These are phyloP conservation scores for Crambe crambe DNA, from an alignment of 37 sponge, comb jelly and placozoan genomes.

Conservation along the genomic window DNA sequence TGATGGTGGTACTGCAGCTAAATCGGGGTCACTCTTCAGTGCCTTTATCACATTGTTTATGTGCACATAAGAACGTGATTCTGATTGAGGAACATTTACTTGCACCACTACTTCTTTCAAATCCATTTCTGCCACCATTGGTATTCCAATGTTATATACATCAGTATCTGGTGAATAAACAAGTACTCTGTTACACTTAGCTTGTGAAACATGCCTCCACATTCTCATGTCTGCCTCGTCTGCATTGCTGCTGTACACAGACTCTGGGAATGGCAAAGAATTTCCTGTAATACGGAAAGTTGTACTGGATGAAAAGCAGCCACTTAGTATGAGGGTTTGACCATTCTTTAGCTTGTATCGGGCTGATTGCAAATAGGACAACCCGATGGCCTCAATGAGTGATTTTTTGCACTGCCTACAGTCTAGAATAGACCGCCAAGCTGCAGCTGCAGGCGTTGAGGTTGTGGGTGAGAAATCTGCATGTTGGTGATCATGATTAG, in stretches of 20 bases:
- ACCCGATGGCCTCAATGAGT: too few relatives aligned
- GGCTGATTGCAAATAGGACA: too few relatives aligned
- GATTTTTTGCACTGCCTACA: too few relatives aligned
- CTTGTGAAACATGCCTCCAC: not conserved
- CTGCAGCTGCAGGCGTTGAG: too few relatives aligned
- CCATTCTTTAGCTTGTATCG: too few relatives aligned
- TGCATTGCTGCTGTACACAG: not conserved
- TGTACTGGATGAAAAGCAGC: too few relatives aligned
- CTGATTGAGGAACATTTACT: not conserved
- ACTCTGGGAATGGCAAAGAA: not conserved
- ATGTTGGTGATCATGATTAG: too few relatives aligned
- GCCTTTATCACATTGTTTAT: not conserved
- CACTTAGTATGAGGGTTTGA: too few relatives aligned
- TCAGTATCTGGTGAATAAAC: constrained; percentile 8
- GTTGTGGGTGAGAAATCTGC: too few relatives aligned
- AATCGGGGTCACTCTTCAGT: not conserved
- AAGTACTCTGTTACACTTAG: not conserved
- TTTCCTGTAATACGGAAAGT: too few relatives aligned
- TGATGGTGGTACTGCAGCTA: not conserved
- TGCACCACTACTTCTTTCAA: not conserved
- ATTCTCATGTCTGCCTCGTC: constrained; percentile 11
- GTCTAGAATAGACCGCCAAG: too few relatives aligned
- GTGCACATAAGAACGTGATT: not conserved
- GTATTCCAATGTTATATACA: constrained; percentile 2
- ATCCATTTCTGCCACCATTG: not conserved